Evolutionary conservation across 2,888 invertebrate genomes (phyloP).

Genomic region (Cepaea hortensis): DNA sequence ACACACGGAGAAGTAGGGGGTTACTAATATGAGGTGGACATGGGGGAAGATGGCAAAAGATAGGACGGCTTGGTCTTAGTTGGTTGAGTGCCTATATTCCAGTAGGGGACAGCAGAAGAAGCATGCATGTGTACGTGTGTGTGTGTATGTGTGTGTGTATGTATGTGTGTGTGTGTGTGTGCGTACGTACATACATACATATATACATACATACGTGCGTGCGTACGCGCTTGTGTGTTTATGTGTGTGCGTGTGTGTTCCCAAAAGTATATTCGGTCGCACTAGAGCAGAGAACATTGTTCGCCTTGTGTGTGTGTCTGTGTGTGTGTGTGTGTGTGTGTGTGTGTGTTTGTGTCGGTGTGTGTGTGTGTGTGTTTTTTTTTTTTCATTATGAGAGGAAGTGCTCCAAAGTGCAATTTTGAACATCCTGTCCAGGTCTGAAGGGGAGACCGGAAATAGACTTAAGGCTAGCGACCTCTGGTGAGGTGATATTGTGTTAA

Average conservation of each 20-base stretch:
- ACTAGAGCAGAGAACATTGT: neutral
- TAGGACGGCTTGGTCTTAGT: too few relatives aligned
- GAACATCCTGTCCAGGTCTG: conserved; percentile 11
- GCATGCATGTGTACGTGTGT: too few relatives aligned
- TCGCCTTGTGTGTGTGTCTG: neutral
- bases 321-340: too few relatives aligned
- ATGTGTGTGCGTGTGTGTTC: neutral
- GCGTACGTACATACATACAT: neutral
- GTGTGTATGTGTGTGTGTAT: too few relatives aligned
- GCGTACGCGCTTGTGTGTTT: neutral
- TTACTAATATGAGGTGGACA: too few relatives aligned
- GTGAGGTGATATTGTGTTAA: neutral
- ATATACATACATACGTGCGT: too few relatives aligned
- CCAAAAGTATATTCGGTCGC: neutral
- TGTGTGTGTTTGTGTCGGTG: too few relatives aligned
- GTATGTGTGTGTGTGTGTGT: neutral
- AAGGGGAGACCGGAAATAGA: conserved; percentile 10
- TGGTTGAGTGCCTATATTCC: too few relatives aligned
- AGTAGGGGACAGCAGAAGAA: too few relatives aligned
- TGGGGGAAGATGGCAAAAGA: too few relatives aligned
- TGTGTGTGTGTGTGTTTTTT: too few relatives aligned
- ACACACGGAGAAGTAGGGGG: too few relatives aligned
- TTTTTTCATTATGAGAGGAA: neutral
- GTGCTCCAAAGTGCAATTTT: conserved; percentile 18
- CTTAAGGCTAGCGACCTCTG: conserved; percentile 14